phyloP scores from a whole-genome alignment of 2,797 vertebrate species.

The Phalloptychus januarius region DNA sequence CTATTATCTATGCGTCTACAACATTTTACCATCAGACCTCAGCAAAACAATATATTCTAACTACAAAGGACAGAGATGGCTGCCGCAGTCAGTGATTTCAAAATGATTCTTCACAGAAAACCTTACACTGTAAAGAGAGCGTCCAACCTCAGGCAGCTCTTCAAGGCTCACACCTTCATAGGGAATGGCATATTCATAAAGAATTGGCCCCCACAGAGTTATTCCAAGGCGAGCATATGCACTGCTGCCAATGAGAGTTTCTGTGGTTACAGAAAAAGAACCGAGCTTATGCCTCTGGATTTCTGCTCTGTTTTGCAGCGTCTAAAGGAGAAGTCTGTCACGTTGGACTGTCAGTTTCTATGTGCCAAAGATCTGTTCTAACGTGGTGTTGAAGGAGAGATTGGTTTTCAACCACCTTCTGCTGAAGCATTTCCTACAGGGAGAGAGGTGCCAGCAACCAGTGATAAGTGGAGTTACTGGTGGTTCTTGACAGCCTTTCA shows the following conservation, averaged over 20 bases:
- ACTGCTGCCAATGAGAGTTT: constrained; percentile 31
- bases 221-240: constrained; percentile 33
- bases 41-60: background rate
- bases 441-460: constrained; percentile 64
- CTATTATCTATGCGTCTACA: background rate
- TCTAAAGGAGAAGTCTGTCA: constrained; percentile 54
- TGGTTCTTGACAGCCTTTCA: constrained; percentile 69
- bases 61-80: constrained; percentile 7
- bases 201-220: constrained; percentile 23
- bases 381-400: constrained; percentile 50
- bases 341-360: constrained; percentile 47
- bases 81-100: constrained; percentile 29
- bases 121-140: constrained; percentile 14
- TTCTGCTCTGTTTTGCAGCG: constrained; percentile 32
- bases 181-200: constrained; percentile 28
- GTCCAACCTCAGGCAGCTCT: constrained; percentile 21
- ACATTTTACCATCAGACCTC: background rate
- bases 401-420: constrained; percentile 63
- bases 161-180: constrained; percentile 33
- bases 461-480: constrained; percentile 69
- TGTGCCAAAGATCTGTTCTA: constrained; percentile 56
- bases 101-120: constrained; percentile 16
- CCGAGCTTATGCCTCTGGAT: constrained; percentile 39
- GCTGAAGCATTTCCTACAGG: constrained; percentile 61
- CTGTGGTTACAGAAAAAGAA: constrained; percentile 27